Base-by-base conservation (phyloP, 2,888 invertebrate species). In the Thumatha senex region DNA sequence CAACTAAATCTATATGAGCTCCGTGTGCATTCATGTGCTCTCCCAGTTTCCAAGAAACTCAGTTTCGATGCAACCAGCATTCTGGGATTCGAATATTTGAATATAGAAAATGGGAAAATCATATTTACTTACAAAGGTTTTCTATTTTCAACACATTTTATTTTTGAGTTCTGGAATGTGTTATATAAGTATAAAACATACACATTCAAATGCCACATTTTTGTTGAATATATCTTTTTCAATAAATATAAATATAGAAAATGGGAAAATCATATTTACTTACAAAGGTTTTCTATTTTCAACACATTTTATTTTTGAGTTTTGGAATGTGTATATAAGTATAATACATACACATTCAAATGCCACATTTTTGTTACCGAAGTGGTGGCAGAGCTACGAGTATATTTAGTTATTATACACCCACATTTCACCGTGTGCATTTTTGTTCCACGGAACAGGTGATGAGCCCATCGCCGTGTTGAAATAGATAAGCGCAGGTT, bases 241-340 rank as follows among this genome's bases (percentile, higher is more conserved):
- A n/a, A n/a, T n/a, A n/a, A n/a, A 60, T 64, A 62, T 67, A 61
- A 60, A 67, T 62, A 56, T 61, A 51, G 51, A 61, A 65, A 56
- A 43, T 31, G 54, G 52, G 48, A 58, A 54, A 54, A 56, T 56
- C 48, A 36, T 62, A 58, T 54, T 41, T 38, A 15, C 43, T 60
- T 54, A 44, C 34, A 52, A 51, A 24, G 44, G 48, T 54, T 30
- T 53, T 50, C 24, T 41, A 38, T n/a, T 15, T 18, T 36, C 40
- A 12, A 50, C 14, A 36, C 13, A 14, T 34, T 42, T 36, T 44
- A 24, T 24, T 58, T 48, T 42, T 41, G 35, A 18, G 14, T 42
- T 46, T 7, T 10, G 14, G n/a, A 30, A 29, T 7, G 18, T 29
- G 12, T 40, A 13, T 11, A n/a, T 34, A n/a, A n/a, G n/a, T n/a